Base-by-base conservation (phyloP, 2,113 vertebrate genomes). In the Cervus canadensis region DNA sequence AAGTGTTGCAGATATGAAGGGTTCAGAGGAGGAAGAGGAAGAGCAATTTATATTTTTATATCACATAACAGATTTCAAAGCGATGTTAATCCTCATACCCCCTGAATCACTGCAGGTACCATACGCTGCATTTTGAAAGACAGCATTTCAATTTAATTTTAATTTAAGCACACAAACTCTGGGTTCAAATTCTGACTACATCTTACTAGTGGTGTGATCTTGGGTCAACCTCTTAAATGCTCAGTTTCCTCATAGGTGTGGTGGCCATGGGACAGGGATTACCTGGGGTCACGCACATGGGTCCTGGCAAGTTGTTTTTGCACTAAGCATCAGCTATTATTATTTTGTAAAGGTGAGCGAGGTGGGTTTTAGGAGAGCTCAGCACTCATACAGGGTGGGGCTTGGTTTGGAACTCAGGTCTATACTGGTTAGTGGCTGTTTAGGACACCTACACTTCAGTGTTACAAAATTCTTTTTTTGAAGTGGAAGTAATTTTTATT, bases 91-190 rank as follows among this genome's bases (percentile, higher is more conserved):
- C 60, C 48, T 67, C 26, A 60, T 2, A 30, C 25, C 17, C 43
- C 40, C 12, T 4, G 1, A 26, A 50, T 6, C 13, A 21, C 60
- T 17, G 62, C 23, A 79, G 36, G 8, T 17, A 2, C 40, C 21
- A 5, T 40, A 54, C 52, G 40, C 56, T 95, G 85, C 16, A 16
- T 56, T 93, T 95, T 86, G 36, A 23, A 59, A 25, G 4, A 54
- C 15, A 48, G 11, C 87, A 36, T 71, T 94, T 95, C 59, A 76
- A 89, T 43, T 76, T 76, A 43, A 96, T 3, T 71, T 52, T 43
- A 43, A 95, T 3, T 62, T 57, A 43, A 67, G 30, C 84, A 19
- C 36, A 30, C 6, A 86, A 28, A 33, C 7, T 89, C 71, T 88
- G 52, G 13, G 30, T 92, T 78, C 59, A 90, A 19, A 43, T 57